A percentile compares a stretch with the other conserved stretches of the same genome.
Evolutionary conservation across 2,888 invertebrate species (phyloP).

Genomic region (Cheiracanthium punctorium): DNA sequence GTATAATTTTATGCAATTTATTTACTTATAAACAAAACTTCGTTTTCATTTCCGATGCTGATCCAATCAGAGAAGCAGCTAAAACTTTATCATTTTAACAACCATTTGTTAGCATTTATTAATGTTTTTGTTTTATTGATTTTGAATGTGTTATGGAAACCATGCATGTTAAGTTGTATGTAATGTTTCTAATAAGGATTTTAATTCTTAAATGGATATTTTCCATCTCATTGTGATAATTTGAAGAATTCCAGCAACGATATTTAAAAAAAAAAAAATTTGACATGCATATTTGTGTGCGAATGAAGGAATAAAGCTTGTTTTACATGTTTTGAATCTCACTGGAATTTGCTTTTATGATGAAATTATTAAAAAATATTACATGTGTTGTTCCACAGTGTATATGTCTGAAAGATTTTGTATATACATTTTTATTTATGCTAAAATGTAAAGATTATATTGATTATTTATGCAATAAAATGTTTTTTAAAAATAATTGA

Average conservation of each 20-base stretch:
- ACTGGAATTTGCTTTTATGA: background rate
- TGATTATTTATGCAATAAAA: constrained; percentile 63
- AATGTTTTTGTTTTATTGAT: too few relatives aligned
- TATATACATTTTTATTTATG: constrained; percentile 57
- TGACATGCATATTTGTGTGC: background rate
- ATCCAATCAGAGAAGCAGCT: too few relatives aligned
- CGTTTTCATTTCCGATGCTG: too few relatives aligned
- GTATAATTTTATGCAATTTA: too few relatives aligned
- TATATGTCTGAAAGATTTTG: constrained; percentile 23
- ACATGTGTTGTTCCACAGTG: background rate
- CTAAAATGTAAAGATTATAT: constrained; percentile 44
- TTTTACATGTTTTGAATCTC: constrained; percentile 7
- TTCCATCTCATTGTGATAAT: constrained; percentile 1
- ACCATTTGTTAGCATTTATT: too few relatives aligned
- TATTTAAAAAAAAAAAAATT: background rate
- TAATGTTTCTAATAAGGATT: too few relatives aligned
- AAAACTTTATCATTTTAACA: too few relatives aligned
- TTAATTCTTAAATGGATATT: background rate
- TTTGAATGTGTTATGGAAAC: too few relatives aligned
- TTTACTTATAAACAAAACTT: too few relatives aligned
- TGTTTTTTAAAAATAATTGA: background rate
- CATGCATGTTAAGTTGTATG: too few relatives aligned
- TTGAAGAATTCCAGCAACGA: background rate
- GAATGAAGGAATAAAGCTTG: background rate
- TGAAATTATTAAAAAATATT: background rate